Evolutionary conservation across 2,797 vertebrate species (phyloP), one percentile per base, ranked within the genome.

Genomic region (Manis javanica): DNA sequence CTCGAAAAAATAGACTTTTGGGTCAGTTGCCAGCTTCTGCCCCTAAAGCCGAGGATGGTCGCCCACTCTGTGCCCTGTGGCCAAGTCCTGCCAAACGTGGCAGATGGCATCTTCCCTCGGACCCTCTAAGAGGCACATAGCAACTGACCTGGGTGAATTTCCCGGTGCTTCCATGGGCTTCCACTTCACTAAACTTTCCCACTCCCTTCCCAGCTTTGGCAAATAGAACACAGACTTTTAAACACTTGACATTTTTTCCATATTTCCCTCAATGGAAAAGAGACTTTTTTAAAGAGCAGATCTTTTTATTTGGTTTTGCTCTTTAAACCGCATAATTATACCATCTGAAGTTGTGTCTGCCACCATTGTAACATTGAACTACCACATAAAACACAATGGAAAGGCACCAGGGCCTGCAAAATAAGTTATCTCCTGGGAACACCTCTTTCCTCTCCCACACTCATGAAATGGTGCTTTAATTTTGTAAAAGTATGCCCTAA

Each of bases 131-230:
- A 75, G 98, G 98, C 97, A 94, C 15, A 7, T 97, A 97, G 92
- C 97, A 77, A 96, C 97, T 98, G 97, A 97, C 98, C 46, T 53
- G 37, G 16, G 97, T 97, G 98, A 98, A 98, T 99, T 98, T 98
- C 97, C 96, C 91, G 87, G 49, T 26, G 94, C 46, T 71, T 71
- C 68, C 37, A 5, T 21, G 31, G 5, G 49, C 31, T 29, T 69
- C 59, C 93, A 85, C 97, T 98, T 98, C 98, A 64, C 82, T n/a
- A 66, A 34, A 63, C 53, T 81, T 84, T 91, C 77, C 82, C 98
- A 97, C 98, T 97, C 98, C 98, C 98, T 95, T 63, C 37, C 46
- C 21, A 7, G 46, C 10, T 19, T n/a, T 69, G 95, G 85, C 81
- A 90, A 90, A 78, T 3, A 91, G 71, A 92, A 92, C 34, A 82